Evolutionary conservation across 1,140 invertebrate genomes (phyloP).

Genomic region (Bombus turneri): DNA sequence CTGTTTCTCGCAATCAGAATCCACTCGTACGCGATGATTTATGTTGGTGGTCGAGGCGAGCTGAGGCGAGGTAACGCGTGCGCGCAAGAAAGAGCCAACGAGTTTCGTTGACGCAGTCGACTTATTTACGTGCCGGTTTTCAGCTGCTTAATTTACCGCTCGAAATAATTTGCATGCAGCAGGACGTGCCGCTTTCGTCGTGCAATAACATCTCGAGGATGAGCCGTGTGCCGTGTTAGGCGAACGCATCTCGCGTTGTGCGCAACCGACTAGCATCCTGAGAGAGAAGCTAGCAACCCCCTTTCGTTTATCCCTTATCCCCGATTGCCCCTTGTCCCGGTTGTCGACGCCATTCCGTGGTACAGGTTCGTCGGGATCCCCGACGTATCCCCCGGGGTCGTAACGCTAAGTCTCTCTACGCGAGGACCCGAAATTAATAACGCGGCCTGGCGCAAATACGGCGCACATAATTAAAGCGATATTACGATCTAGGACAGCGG

Average conservation of each 20-base stretch:
- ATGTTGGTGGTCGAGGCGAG: background rate
- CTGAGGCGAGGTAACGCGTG: background rate
- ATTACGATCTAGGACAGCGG: slow-evolving; percentile 70
- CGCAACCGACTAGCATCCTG: slow-evolving; percentile 43
- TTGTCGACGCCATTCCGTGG: slow-evolving; percentile 43
- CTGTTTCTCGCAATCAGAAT: slow-evolving; percentile 5
- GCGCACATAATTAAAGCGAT: slow-evolving; percentile 76
- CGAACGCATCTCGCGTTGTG: slow-evolving; percentile 52
- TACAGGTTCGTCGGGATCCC: slow-evolving; percentile 48
- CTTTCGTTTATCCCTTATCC: too few relatives aligned
- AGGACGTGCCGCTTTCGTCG: slow-evolving; percentile 45
- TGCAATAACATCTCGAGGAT: slow-evolving; percentile 79
- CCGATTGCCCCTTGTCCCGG: background rate
- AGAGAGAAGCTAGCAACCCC: background rate
- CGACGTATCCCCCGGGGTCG: slow-evolving; percentile 65
- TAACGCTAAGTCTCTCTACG: slow-evolving; percentile 72
- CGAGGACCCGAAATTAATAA: slow-evolving; percentile 77
- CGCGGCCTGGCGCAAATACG: slow-evolving; percentile 74
- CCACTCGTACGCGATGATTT: slow-evolving; percentile 12
- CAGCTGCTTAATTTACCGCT: slow-evolving; percentile 77
- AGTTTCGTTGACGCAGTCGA: too few relatives aligned
- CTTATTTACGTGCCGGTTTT: slow-evolving; percentile 49
- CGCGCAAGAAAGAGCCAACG: too few relatives aligned
- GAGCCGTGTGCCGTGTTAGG: slow-evolving; percentile 68
- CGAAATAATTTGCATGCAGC: slow-evolving; percentile 77